Base-by-base conservation (phyloP, 2,113 vertebrate species). In the Vombatus ursinus region DNA sequence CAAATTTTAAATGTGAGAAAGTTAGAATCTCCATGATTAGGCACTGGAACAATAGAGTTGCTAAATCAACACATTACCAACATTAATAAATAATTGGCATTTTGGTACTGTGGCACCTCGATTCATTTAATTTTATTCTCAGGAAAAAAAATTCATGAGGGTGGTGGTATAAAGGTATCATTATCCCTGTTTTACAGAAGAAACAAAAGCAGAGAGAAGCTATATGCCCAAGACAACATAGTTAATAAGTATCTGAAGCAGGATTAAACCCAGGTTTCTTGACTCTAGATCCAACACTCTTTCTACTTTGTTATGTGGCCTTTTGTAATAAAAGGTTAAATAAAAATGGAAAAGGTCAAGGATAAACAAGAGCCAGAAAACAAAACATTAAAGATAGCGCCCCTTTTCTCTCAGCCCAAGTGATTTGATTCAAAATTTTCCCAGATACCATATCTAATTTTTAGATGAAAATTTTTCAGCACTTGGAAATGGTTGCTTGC, bases 1-100 rank as follows among this genome's bases (percentile, higher is more conserved):
- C 97, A 94, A 5, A 37, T 94, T 48, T 22, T 22, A 57, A 68
- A 19, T 49, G 95, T 92, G 92, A 93, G 96, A 96, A 50, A 91
- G 91, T 50, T 68, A 12, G 11, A 68, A 68, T 68, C 2, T 12
- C 57, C 28, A 68, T 68, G 28, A 37, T 37, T 68, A 3, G 57
- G 28, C 28, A 37, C 31, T 37, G 57, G 28, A 68, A 68, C 11
- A 12, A 68, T 37, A 14, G 57, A 68, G 37, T 37, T 68, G 57
- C 57, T 68, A 14, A 68, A 68, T 31, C 57, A 31, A 14, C 11
- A 68, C 10, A 68, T 37, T 68, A 68, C 10, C 28, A 68, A 68
- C 12, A 37, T 68, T 31, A 68, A 68, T 68, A 37, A 68, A 68
- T 14, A 68, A 37, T 37, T 37, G 10, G 12, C 57, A 68, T 68